phyloP scores from a whole-genome alignment of 2,888 invertebrate genomes.

The Mesopsocus fuscifrons region DNA sequence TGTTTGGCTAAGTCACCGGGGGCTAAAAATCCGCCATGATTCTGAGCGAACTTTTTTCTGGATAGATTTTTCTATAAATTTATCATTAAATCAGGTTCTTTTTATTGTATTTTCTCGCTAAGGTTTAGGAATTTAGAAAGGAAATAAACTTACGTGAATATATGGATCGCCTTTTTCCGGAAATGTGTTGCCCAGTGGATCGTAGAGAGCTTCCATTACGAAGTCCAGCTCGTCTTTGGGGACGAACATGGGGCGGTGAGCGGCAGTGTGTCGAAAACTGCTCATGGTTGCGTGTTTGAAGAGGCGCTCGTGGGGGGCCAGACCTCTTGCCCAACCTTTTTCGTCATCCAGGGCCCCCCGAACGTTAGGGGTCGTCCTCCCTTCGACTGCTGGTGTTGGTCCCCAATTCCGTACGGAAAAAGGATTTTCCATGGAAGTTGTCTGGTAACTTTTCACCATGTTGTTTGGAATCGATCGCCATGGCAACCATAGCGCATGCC shows the following conservation, averaged over 20 bases:
- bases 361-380: not conserved
- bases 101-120: no score
- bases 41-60: no score
- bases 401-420: not conserved
- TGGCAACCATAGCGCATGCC: no score
- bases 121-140: no score
- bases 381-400: not conserved
- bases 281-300: conserved; percentile 1
- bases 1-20: no score
- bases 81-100: no score
- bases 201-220: conserved; percentile 1
- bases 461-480: no score
- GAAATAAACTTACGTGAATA: conserved; percentile 8
- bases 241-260: not conserved
- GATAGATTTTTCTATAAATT: no score
- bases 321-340: not conserved
- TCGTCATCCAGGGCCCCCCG: no score
- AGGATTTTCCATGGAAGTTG: no score
- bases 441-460: no score
- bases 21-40: no score
- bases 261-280: not conserved
- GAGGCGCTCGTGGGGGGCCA: conserved; percentile 2
- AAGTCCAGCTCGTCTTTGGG: conserved; percentile 3
- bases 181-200: not conserved
- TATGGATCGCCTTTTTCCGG: conserved; percentile 1